These are phyloP conservation scores for Pandemis cinnamomeana DNA, from an alignment of 2,888 invertebrate genomes.

Conservation along the genomic window DNA sequence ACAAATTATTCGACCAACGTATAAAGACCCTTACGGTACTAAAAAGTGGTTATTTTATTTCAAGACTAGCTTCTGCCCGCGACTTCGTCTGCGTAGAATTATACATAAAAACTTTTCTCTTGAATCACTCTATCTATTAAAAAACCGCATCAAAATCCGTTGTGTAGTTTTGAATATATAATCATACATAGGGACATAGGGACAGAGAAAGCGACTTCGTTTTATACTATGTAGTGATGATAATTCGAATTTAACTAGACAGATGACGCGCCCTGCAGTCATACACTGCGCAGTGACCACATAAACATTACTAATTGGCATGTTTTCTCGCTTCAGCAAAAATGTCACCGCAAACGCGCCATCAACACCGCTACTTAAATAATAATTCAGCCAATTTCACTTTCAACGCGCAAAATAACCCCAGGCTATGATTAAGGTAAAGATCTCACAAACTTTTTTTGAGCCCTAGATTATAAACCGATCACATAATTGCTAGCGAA, in stretches of 20 bases:
- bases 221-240: too few species aligned
- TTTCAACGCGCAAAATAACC: slow-evolving; percentile 27
- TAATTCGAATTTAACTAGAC: neutral
- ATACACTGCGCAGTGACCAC: neutral
- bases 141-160: too few species aligned
- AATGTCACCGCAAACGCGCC: slow-evolving; percentile 27
- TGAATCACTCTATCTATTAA: too few species aligned
- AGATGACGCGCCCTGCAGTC: neutral
- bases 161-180: too few species aligned
- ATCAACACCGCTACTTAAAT: slow-evolving; percentile 22
- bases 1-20: too few species aligned
- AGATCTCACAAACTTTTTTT: slow-evolving; percentile 18
- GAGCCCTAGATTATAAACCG: slow-evolving; percentile 17
- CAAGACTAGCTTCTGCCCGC: too few species aligned
- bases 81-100: too few species aligned
- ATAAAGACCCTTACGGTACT: too few species aligned
- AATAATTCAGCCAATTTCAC: slow-evolving; percentile 20
- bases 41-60: too few species aligned
- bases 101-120: too few species aligned
- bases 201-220: too few species aligned
- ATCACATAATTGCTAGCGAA: slow-evolving; percentile 26
- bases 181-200: too few species aligned
- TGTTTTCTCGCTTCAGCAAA: slow-evolving; percentile 1
- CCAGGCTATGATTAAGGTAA: slow-evolving; percentile 17
- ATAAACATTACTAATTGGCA: slow-evolving; percentile 1